Evolutionary conservation across 2,888 invertebrate species (phyloP), one percentile per base, ranked within the genome.

Genomic region (Cabera pusaria): DNA sequence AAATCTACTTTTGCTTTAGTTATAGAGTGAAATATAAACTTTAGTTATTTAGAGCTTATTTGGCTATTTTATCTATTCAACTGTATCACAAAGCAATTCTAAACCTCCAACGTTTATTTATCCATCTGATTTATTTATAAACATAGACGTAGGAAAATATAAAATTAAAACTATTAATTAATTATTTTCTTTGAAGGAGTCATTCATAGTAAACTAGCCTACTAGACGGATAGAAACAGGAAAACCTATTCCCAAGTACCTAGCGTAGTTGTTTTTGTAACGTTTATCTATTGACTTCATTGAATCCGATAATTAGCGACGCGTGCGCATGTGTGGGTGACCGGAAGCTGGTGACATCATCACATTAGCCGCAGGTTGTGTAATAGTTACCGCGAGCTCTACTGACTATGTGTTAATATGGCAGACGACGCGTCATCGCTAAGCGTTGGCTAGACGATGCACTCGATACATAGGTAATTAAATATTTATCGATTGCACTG

Each of bases 341-440:
- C 48, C 50, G 48, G 59, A 68, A 64, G 56, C 47, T 46, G 9
- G 46, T 64, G 61, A 44, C 34, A 25, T 45, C 50, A 47, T 45
- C 70, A 33, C 44, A 48, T 43, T 44, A 40, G 36, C 23, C 29
- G 25, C 29, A 29, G 37, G n/a, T 14, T 12, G 17, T 17, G 20
- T 17, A 32, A 68, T 69, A 65, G 72, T 72, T 10, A 23, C 18
- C 35, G 24, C 4, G 10, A 5, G 6, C 11, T n/a, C 7, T 12
- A 9, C 17, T 26, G 5, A 14, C 8, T 22, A 5, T 3, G 26
- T 6, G 14, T 0, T 21, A 17, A 8, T 26, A 22, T 32, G 21
- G 19, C 16, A 3, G 19, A 2, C 48, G 50, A 47, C 47, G 47
- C 38, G 37, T 1, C 48, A 47, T 44, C 47, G 47, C n/a, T n/a